Evolutionary conservation across 2,888 invertebrate species (phyloP).

Genomic region (Pyrrhia umbra): DNA sequence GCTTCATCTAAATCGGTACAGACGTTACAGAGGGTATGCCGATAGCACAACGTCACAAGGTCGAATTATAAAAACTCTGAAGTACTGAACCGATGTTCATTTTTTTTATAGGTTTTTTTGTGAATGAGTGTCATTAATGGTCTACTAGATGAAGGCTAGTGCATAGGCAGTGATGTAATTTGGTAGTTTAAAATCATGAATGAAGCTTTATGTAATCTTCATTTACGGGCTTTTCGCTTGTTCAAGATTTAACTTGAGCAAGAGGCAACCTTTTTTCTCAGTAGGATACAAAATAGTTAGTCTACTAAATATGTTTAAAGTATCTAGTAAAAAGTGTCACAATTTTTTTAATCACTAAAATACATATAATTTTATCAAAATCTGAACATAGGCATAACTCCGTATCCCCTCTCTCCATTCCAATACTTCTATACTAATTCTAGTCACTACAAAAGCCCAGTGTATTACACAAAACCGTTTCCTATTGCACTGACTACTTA

Average conservation of each 20-base stretch:
- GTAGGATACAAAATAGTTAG: no score
- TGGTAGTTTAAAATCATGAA: not conserved
- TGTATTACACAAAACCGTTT: not conserved
- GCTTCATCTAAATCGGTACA: constrained; percentile 50
- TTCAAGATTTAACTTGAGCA: no score
- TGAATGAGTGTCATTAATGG: constrained; percentile 28
- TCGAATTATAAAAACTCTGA: constrained; percentile 30
- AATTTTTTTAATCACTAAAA: no score
- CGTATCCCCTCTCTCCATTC: no score
- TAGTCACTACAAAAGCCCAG: not conserved
- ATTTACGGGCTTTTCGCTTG: no score
- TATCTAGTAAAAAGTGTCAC: no score
- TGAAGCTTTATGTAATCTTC: not conserved
- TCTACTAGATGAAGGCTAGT: constrained; percentile 18
- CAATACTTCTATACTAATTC: not conserved
- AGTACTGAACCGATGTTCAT: constrained; percentile 37
- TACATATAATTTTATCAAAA: no score
- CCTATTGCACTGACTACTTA: no score
- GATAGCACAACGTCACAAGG: constrained; percentile 30
- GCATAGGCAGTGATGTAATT: constrained; percentile 20
- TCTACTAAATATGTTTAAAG: no score
- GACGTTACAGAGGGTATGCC: constrained; percentile 48
- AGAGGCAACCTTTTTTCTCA: no score
- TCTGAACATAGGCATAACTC: no score
- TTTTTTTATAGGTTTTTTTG: constrained; percentile 44